Evolutionary conservation across 1,140 invertebrate genomes (phyloP).

Genomic region (Psilanteris sp.): DNA sequence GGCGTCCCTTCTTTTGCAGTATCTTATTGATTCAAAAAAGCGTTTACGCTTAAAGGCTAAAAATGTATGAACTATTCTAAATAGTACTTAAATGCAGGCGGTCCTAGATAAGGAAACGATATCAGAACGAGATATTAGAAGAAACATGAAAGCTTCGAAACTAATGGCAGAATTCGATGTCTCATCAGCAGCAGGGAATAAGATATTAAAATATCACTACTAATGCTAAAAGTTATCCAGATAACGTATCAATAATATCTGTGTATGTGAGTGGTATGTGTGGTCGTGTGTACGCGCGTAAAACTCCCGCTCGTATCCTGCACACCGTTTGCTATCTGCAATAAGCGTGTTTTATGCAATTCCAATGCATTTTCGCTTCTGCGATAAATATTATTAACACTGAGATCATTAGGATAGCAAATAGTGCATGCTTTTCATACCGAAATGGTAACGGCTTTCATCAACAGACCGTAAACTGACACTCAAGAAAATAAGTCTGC

Average conservation of each 20-base stretch:
- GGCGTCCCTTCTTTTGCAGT: too few species aligned
- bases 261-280: constrained; percentile 29
- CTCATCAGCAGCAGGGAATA: constrained; percentile 35
- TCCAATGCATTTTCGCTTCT: constrained; percentile 14
- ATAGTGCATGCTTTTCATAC: constrained; percentile 31
- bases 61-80: too few species aligned
- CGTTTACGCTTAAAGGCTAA: too few species aligned
- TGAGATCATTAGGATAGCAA: constrained; percentile 26
- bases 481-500: constrained; percentile 39
- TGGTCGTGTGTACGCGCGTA: too few species aligned
- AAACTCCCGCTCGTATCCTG: constrained; percentile 28
- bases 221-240: constrained; percentile 35
- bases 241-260: constrained; percentile 22
- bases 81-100: constrained; percentile 30
- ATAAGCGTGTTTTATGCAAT: constrained; percentile 22
- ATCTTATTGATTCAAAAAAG: too few species aligned
- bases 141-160: constrained; percentile 7
- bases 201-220: constrained; percentile 44
- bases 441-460: constrained; percentile 2
- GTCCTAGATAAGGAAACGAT: constrained; percentile 28
- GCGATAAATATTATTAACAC: constrained; percentile 38
- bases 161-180: constrained; percentile 34
- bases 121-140: constrained; percentile 25
- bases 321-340: constrained; percentile 15
- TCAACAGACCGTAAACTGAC: constrained; percentile 38